Percentiles rank a stretch among this genome's conserved stretches.
Evolutionary conservation across 30 jellyfish, hydroid and myxozoan genomes (phyloP).

Genomic region (Rhopilema esculentum): DNA sequence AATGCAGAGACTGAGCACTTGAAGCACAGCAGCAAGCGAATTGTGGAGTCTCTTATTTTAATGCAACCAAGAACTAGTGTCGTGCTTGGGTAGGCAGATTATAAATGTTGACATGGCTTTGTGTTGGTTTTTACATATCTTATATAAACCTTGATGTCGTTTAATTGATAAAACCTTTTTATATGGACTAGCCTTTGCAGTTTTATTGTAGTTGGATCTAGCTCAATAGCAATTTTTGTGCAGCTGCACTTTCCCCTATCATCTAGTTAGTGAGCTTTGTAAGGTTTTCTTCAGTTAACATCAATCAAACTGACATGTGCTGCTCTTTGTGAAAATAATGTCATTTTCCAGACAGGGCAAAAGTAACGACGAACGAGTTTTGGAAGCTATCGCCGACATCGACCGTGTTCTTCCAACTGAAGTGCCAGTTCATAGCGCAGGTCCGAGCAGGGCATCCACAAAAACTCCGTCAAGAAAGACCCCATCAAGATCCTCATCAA

Average conservation of each 20-base stretch:
- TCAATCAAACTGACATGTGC: no score
- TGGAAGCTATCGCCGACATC: slow-evolving; percentile 33
- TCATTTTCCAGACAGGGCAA: slow-evolving; percentile 31
- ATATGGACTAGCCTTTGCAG: no score
- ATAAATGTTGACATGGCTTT: no score
- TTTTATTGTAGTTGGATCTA: no score
- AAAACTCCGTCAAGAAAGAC: background rate
- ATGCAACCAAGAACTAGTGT: slow-evolving; percentile 61
- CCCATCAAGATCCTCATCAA: background rate
- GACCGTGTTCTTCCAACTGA: slow-evolving; percentile 51
- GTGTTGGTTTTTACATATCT: no score
- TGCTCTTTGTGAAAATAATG: no score
- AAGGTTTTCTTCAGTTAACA: no score
- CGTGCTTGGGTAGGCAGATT: slow-evolving; percentile 45
- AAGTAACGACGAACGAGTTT: slow-evolving; percentile 66
- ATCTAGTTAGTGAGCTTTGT: no score
- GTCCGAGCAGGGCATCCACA: slow-evolving; percentile 34
- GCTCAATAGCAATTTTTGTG: no score
- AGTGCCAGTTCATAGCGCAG: slow-evolving; percentile 24
- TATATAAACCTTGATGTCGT: no score
- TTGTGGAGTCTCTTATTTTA: slow-evolving; percentile 30
- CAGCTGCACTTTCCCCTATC: no score
- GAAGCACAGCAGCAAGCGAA: slow-evolving; percentile 47
- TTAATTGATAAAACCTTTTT: no score
- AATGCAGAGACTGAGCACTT: slow-evolving; percentile 61